Conservation (phyloP, 1,140 invertebrate species). For the Drosophila ironensis region DNA sequence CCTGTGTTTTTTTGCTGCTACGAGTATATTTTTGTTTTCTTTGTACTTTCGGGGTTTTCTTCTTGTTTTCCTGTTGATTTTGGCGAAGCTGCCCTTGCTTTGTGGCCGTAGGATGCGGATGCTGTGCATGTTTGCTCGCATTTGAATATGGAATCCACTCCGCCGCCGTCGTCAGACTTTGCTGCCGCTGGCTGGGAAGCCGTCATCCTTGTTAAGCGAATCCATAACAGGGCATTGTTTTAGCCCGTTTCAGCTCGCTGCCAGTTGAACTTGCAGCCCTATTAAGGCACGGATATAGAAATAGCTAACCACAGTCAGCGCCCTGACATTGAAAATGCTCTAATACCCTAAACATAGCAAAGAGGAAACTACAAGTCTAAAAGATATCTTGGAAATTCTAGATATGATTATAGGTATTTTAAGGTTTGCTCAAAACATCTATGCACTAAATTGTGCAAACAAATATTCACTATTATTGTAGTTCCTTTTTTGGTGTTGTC, state of each 20-base stretch:
- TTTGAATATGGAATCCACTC: constrained; percentile 64
- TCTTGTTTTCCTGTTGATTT: constrained; percentile 47
- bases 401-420: too few species aligned
- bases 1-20: constrained; percentile 23
- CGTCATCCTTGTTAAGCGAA: constrained; percentile 64
- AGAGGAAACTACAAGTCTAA: neutral
- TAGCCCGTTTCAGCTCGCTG: constrained; percentile 26
- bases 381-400: too few species aligned
- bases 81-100: constrained; percentile 50
- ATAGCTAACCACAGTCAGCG: constrained; percentile 5
- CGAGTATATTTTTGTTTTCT: constrained; percentile 4
- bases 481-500: too few species aligned
- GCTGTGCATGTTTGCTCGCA: constrained; percentile 66
- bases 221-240: constrained; percentile 61
- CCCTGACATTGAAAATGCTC: neutral
- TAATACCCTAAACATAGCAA: neutral
- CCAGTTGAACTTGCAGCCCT: constrained; percentile 49
- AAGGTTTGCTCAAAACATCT: too few species aligned
- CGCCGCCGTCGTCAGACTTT: constrained; percentile 9
- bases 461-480: too few species aligned
- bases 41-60: constrained; percentile 30
- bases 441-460: too few species aligned
- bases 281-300: constrained; percentile 47
- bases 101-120: constrained; percentile 46
- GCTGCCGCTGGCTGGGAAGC: constrained; percentile 36